phyloP scores from a whole-genome alignment of 2,797 vertebrate genomes.

The Morus bassanus region DNA sequence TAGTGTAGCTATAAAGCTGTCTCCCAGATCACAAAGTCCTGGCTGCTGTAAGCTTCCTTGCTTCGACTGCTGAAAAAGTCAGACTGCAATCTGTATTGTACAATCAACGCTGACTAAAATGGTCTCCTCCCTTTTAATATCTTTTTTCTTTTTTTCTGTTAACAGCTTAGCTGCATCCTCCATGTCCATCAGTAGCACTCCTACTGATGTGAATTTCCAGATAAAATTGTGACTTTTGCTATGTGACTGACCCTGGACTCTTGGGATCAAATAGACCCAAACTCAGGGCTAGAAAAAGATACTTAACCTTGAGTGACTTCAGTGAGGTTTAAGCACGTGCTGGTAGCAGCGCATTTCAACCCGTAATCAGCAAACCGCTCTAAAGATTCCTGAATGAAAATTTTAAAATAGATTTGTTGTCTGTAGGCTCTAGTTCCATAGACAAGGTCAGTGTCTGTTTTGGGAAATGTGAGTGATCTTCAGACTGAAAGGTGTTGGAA shows the following conservation, averaged over 20 bases:
- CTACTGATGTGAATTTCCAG: neutral
- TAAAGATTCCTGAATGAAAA: neutral
- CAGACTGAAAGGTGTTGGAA: neutral
- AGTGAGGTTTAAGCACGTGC: neutral
- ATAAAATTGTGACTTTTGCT: neutral
- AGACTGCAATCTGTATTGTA: neutral
- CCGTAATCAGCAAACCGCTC: neutral
- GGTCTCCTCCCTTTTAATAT: neutral
- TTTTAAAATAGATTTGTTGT: neutral
- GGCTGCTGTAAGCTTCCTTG: neutral
- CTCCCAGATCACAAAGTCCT: neutral
- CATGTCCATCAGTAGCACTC: neutral
- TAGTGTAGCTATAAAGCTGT: neutral
- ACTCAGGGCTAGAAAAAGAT: neutral
- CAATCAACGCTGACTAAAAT: neutral
- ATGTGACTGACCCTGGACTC: neutral
- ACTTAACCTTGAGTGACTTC: neutral
- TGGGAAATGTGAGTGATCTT: neutral
- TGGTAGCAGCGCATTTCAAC: neutral
- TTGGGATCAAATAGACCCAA: neutral
- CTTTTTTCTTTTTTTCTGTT: neutral
- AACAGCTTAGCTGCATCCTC: neutral
- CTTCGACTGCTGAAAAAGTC: neutral
- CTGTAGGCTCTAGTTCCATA: neutral
- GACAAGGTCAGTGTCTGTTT: neutral